These are phyloP conservation scores for Pantherophis vulpinus DNA, from an alignment of 2,797 vertebrate species.

Conservation along the genomic window DNA sequence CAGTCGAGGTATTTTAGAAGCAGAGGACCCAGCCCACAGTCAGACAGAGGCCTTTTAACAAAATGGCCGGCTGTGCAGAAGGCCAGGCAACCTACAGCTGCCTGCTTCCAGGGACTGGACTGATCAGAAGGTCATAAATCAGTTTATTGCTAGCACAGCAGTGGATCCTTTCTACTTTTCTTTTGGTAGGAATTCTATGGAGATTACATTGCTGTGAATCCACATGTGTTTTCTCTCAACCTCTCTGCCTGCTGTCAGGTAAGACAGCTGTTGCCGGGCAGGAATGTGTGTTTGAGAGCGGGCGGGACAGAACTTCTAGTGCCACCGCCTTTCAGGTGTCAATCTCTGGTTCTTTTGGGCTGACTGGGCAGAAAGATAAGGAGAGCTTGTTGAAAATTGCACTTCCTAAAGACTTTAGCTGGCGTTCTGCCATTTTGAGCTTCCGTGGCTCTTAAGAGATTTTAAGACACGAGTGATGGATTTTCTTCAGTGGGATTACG, in stretches of 20 bases:
- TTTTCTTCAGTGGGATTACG: background rate
- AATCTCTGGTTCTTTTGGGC: no score
- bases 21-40: background rate
- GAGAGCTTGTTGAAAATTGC: background rate
- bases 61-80: background rate
- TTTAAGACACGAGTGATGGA: background rate
- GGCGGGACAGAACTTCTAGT: no score
- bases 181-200: slow-evolving; percentile 91
- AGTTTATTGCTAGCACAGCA: background rate
- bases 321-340: background rate
- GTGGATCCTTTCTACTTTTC: background rate
- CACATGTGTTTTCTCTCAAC: slow-evolving; percentile 95
- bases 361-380: background rate
- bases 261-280: background rate
- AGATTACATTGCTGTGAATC: slow-evolving; percentile 95
- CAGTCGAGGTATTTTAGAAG: background rate
- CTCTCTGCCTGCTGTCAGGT: slow-evolving; percentile 89
- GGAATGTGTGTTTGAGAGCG: background rate
- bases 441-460: background rate
- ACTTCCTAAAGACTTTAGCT: background rate
- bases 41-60: background rate
- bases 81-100: background rate
- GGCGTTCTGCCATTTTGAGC: background rate
- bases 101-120: background rate
- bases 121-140: no score